Conservation (phyloP, 2,113 vertebrate species). For the Ameiurus melas region DNA sequence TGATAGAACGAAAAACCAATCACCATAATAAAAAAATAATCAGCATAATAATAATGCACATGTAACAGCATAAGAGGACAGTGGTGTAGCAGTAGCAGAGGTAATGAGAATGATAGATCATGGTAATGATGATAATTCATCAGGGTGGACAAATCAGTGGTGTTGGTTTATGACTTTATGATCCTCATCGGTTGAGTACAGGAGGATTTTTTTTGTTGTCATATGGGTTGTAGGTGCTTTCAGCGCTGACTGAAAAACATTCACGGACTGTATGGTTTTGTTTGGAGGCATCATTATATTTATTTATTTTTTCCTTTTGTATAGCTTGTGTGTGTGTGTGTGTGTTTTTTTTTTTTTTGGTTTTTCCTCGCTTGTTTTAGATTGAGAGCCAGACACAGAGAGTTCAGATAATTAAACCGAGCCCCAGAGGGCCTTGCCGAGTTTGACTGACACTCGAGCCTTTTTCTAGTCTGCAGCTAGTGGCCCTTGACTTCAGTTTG, state of each 20-base stretch:
- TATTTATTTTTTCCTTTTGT: not conserved
- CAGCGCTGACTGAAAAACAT: not conserved
- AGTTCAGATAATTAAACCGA: slow-evolving; percentile 47
- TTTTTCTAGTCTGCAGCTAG: slow-evolving; percentile 34
- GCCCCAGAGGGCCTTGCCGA: slow-evolving; percentile 31
- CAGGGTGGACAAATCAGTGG: not conserved
- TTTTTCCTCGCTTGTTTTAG: slow-evolving; percentile 31
- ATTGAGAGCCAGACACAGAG: slow-evolving; percentile 6
- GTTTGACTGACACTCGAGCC: slow-evolving; percentile 43
- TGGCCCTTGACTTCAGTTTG: slow-evolving; percentile 50
- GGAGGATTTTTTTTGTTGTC: not conserved
- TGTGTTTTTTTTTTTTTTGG: not conserved
- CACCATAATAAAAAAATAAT: slow-evolving; percentile 4
- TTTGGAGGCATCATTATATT: not conserved
- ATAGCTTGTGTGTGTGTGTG: not conserved
- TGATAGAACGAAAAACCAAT: not conserved
- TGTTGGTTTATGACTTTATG: not conserved
- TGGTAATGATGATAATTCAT: not conserved
- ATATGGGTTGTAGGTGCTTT: not conserved
- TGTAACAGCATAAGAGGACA: not conserved
- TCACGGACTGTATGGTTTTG: not conserved
- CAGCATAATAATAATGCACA: not conserved
- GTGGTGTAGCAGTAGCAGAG: not conserved
- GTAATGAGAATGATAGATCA: not conserved
- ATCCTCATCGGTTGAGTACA: not conserved